Base-by-base conservation (phyloP, 2,797 vertebrate species). In the Sebastes trivittatus region DNA sequence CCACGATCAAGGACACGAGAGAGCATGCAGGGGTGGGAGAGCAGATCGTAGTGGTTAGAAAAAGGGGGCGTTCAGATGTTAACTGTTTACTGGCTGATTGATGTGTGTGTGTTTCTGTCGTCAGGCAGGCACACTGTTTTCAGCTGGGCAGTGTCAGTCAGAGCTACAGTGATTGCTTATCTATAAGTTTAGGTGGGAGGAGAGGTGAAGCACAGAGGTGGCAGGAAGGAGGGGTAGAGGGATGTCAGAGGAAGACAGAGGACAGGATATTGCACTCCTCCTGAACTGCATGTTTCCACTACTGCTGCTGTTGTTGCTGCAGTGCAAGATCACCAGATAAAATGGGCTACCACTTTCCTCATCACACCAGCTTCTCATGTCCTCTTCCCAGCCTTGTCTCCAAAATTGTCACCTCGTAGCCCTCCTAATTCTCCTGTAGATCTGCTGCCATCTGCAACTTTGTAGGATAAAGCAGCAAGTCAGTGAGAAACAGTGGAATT, bases 241-340 rank as follows among this genome's bases (percentile, higher is more conserved):
- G 66, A 29, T 46, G 80, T 65, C 1, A 9, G 46, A 69, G 20
- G 75, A 34, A 75, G 52, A 32, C 36, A 64, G 74, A 27, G 72
- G 76, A 67, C 78, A 86, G 87, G 78, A 90, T 92, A 85, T 92
- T 75, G 72, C 81, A 70, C 32, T 78, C 84, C 64, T 66, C 54
- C n/a, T 69, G 67, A 80, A 46, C 79, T 68, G 74, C 72, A 42
- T 79, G 86, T 81, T 84, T 91, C 83, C 83, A 69, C 73, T 82
- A 61, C 70, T 49, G 46, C 46, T 46, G 38, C 6, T 42, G 38
- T 30, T 29, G 29, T 5, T 42, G 38, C 42, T 82, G 87, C 86
- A 77, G 65, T 77, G 83, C 23, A 36, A 68, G 87, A 89, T 89
- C 46, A 67, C 25, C 55, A 65, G 83, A 91, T 90, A 78, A 83